Conservation (phyloP, 1,140 invertebrate species). For the Panagrolaimus sp. region DNA sequence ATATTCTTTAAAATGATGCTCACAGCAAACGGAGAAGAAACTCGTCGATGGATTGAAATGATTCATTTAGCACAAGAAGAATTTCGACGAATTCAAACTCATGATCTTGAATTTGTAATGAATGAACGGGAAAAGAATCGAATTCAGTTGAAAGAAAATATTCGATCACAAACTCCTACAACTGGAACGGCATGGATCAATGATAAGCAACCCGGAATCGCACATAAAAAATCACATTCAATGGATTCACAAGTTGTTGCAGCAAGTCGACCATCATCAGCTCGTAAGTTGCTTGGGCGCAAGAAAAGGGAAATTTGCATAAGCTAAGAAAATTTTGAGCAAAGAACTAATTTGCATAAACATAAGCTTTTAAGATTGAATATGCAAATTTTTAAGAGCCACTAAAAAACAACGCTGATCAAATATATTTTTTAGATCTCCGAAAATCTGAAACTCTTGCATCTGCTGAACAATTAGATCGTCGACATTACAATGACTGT, state of each 20-base stretch:
- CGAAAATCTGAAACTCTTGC: constrained; percentile 30
- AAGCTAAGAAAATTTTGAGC: no score
- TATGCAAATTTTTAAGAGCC: no score
- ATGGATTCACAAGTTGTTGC: constrained; percentile 55
- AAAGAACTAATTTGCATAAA: neutral
- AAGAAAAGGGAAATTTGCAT: no score
- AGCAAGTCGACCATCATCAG: constrained; percentile 17
- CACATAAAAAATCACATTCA: constrained; percentile 43
- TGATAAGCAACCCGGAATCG: constrained; percentile 10
- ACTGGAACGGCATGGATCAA: neutral
- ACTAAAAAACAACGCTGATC: no score
- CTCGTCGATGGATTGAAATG: constrained; percentile 40
- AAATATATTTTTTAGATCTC: constrained; percentile 27
- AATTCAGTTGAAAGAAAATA: neutral
- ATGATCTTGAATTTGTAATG: constrained; percentile 12
- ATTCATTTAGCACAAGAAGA: constrained; percentile 42
- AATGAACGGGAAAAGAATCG: neutral
- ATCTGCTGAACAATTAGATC: constrained; percentile 33
- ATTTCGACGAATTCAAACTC: constrained; percentile 22
- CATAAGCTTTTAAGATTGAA: no score
- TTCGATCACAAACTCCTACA: constrained; percentile 1
- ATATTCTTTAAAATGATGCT: constrained; percentile 41
- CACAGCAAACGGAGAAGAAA: constrained; percentile 41
- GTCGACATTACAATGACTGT: neutral
- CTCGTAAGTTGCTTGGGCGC: constrained; percentile 20